A percentile compares a stretch with the other conserved stretches of the same genome.
Conservation (phyloP, 2,888 invertebrate species). For the Toxonevra muliebris region DNA sequence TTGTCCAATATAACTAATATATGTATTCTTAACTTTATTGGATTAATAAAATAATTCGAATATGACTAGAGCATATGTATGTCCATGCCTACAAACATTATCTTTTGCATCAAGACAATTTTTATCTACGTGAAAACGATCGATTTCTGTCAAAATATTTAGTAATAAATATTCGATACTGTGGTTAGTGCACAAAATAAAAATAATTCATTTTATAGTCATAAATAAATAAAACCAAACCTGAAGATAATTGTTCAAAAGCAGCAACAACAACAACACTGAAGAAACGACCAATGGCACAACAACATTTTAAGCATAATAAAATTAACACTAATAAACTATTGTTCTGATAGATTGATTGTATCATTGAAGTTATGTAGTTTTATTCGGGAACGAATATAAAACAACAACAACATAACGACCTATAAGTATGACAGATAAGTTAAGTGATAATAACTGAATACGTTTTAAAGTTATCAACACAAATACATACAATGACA, state of each 20-base stretch:
- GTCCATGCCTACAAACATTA: not conserved
- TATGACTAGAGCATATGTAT: slow-evolving; percentile 11
- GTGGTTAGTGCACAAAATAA: slow-evolving; percentile 17
- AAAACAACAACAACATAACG: too few relatives aligned
- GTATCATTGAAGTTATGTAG: too few relatives aligned
- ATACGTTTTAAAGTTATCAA: too few relatives aligned
- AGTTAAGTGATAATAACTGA: too few relatives aligned
- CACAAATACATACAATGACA: too few relatives aligned
- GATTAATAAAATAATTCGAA: slow-evolving; percentile 24
- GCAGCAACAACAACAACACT: slow-evolving; percentile 14
- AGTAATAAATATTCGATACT: slow-evolving; percentile 56
- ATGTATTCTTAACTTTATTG: slow-evolving; percentile 30
- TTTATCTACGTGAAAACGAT: slow-evolving; percentile 32
- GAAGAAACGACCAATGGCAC: slow-evolving; percentile 13
- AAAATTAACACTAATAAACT: slow-evolving; percentile 37
- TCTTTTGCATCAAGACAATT: slow-evolving; percentile 35
- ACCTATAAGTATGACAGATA: too few relatives aligned
- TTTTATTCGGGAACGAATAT: too few relatives aligned
- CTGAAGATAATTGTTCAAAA: not conserved
- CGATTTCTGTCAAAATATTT: slow-evolving; percentile 32
- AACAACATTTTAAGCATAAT: slow-evolving; percentile 14
- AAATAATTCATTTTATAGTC: slow-evolving; percentile 46
- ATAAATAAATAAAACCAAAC: slow-evolving; percentile 43
- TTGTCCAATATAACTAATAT: not conserved
- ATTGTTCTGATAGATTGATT: slow-evolving; percentile 6